Percentiles rank a stretch among this genome's conserved stretches.
Evolutionary conservation across 2,888 invertebrate species (phyloP).

Genomic region (Scrobipalpa atriplicella): DNA sequence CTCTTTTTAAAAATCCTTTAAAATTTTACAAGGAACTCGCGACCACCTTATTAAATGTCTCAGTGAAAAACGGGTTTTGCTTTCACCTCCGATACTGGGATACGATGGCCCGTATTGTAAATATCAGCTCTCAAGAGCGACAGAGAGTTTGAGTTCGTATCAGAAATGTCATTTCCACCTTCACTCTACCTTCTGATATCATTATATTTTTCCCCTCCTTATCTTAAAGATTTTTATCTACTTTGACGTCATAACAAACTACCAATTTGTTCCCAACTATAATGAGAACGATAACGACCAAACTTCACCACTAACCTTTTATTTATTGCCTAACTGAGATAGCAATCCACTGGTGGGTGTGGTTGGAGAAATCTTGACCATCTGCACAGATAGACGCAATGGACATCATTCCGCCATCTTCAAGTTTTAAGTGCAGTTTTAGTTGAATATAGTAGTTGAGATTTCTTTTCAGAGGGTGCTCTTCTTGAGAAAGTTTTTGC

Average conservation of each 20-base stretch:
- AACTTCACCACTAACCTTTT: conserved; percentile 14
- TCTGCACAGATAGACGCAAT: neutral
- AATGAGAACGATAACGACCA: conserved; percentile 5
- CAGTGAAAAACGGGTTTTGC: no score
- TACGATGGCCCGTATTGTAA: no score
- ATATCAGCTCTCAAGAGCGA: no score
- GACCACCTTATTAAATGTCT: no score
- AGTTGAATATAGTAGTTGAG: conserved; percentile 8
- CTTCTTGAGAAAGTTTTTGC: neutral
- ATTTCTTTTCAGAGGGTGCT: neutral
- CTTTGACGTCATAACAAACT: neutral
- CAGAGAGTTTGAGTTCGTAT: no score
- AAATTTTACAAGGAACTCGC: no score
- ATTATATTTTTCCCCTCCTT: no score
- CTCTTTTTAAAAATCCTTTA: no score
- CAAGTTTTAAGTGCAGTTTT: conserved; percentile 8
- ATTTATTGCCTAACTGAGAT: conserved; percentile 3
- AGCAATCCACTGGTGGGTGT: neutral
- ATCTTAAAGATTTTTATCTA: no score
- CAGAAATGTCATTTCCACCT: no score
- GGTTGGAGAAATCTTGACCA: neutral
- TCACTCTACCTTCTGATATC: no score
- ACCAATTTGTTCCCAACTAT: conserved; percentile 10
- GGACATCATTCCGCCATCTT: neutral
- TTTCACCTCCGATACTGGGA: no score